Conservation (phyloP, 2,113 vertebrate species). For the Ochotona curzoniae region DNA sequence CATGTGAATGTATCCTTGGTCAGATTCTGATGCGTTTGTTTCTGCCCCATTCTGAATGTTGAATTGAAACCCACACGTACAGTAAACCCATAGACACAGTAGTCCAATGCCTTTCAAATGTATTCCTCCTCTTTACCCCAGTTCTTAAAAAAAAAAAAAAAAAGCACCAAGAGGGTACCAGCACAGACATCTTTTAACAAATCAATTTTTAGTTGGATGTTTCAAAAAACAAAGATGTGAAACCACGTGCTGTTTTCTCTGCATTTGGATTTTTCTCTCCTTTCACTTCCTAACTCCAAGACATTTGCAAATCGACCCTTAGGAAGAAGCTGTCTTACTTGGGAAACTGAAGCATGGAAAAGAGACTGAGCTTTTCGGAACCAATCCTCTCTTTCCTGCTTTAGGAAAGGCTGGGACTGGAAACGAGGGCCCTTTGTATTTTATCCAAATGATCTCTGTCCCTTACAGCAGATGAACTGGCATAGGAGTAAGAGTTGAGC, state of each 20-base stretch:
- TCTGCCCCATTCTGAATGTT: slow-evolving; percentile 81
- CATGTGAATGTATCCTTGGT: slow-evolving; percentile 86
- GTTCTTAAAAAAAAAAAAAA: slow-evolving; percentile 57
- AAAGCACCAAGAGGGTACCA: slow-evolving; percentile 58
- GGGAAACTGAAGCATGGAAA: not conserved
- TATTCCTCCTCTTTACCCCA: slow-evolving; percentile 66
- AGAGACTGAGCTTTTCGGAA: not conserved
- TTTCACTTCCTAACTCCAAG: not conserved
- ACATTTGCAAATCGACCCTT: not conserved
- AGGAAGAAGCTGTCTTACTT: not conserved
- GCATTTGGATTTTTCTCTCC: not conserved
- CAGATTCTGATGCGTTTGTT: slow-evolving; percentile 85
- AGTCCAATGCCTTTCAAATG: slow-evolving; percentile 84
- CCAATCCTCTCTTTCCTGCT: not conserved
- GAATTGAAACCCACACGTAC: slow-evolving; percentile 81
- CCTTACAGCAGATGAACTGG: not conserved
- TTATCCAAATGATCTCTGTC: not conserved
- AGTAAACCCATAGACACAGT: slow-evolving; percentile 77
- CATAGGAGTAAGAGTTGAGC: not conserved
- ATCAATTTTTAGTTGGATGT: slow-evolving; percentile 63
- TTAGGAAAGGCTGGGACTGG: too few species aligned
- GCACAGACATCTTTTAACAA: slow-evolving; percentile 54
- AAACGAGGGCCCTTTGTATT: not conserved
- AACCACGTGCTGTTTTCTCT: slow-evolving; percentile 8
- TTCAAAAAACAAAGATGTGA: slow-evolving; percentile 45